A percentile compares a stretch with the other conserved stretches of the same genome.
phyloP scores from a whole-genome alignment of 1,140 invertebrate species.

The Lutraria rhynchaena region DNA sequence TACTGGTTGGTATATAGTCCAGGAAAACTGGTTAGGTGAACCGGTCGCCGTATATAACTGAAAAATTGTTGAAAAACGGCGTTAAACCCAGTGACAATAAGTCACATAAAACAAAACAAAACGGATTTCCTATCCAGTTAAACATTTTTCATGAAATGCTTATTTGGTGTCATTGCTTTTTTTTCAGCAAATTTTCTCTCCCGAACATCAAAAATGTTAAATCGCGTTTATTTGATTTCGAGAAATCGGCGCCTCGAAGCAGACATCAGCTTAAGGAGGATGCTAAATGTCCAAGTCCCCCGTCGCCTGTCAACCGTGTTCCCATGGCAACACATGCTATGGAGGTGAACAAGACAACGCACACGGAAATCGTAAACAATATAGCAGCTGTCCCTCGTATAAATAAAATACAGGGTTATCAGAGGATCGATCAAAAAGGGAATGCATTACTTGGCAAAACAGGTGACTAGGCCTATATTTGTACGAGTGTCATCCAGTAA shows the following conservation, averaged over 20 bases:
- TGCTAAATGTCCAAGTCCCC: neutral
- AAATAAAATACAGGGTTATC: no score
- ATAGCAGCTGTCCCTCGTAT: neutral
- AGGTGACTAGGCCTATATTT: no score
- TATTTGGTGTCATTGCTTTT: neutral
- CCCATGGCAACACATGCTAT: slow-evolving; percentile 18
- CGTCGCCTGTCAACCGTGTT: neutral
- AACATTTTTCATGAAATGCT: neutral
- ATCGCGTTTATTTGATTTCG: slow-evolving; percentile 24
- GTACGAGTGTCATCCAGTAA: no score
- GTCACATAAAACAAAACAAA: no score
- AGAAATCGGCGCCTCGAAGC: slow-evolving; percentile 18
- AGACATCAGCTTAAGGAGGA: slow-evolving; percentile 22
- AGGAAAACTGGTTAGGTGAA: no score
- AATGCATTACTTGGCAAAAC: no score
- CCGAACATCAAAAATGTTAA: slow-evolving; percentile 1
- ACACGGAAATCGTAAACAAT: slow-evolving; percentile 6
- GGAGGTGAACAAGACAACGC: neutral
- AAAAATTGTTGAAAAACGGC: no score
- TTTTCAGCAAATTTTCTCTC: neutral
- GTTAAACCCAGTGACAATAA: no score
- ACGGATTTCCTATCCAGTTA: neutral
- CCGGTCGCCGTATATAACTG: no score
- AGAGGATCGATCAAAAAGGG: no score
- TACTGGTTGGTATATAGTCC: no score